These are phyloP conservation scores for Thysanoteuthis rhombus DNA, from an alignment of 2,888 invertebrate species.

Conservation along the genomic window DNA sequence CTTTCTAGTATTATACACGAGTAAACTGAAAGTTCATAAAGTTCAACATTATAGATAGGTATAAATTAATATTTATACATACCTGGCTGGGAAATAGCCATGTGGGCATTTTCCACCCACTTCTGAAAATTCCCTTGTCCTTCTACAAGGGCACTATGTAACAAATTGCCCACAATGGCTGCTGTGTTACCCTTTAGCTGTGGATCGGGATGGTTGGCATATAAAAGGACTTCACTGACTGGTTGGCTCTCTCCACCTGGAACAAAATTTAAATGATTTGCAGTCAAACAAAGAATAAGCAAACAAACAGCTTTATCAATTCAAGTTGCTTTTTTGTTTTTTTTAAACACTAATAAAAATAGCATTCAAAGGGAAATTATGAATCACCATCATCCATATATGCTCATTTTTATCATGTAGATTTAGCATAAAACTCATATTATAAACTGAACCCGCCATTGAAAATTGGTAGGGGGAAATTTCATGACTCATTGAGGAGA, in stretches of 20 bases:
- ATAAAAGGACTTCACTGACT: conserved; percentile 78
- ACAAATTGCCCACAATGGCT: conserved; percentile 75
- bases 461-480: too few species aligned
- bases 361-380: too few species aligned
- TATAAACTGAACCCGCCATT: too few species aligned
- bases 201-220: conserved; percentile 81
- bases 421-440: too few species aligned
- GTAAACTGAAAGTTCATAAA: too few species aligned
- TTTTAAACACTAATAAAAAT: too few species aligned
- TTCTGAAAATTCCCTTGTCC: conserved; percentile 56
- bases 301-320: neutral
- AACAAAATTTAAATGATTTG: neutral
- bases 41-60: too few species aligned
- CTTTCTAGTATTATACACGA: too few species aligned
- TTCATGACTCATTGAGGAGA: too few species aligned
- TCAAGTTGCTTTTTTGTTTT: neutral
- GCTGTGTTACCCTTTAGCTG: conserved; percentile 81
- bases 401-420: too few species aligned
- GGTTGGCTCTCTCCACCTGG: conserved; percentile 70
- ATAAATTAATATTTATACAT: neutral
- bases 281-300: neutral
- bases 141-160: conserved; percentile 68
- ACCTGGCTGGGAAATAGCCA: neutral
- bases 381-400: too few species aligned
- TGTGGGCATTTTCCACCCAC: conserved; percentile 45